phyloP scores from a whole-genome alignment of 37 sponge, comb jelly and placozoan genomes.

The Spongia lamella region DNA sequence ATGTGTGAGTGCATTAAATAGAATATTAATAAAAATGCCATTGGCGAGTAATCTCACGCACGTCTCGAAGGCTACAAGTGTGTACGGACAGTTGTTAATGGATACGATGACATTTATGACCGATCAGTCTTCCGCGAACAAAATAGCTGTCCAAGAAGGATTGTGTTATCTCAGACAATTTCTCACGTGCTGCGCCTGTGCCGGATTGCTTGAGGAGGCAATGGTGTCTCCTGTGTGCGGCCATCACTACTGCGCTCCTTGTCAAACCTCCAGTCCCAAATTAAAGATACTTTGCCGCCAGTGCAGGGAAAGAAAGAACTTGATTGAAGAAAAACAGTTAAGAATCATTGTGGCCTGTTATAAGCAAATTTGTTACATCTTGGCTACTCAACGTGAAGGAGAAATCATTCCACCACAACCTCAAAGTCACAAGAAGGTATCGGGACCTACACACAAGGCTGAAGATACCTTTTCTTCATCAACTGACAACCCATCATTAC shows the following conservation, averaged over 20 bases:
- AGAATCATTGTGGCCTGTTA: constrained; percentile 65
- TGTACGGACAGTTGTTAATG: no score
- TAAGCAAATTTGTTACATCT: constrained; percentile 40
- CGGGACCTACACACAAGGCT: neutral
- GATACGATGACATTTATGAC: no score
- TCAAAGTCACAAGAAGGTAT: neutral
- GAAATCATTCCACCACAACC: no score
- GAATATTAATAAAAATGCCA: no score
- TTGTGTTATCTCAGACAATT: constrained; percentile 55
- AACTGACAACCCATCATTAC: neutral
- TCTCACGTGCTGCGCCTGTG: constrained; percentile 82
- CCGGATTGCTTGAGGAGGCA: constrained; percentile 63
- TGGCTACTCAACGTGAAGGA: constrained; percentile 22
- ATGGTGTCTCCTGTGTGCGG: constrained; percentile 76
- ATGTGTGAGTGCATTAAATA: no score
- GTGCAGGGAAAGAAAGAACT: constrained; percentile 58
- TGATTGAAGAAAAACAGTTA: constrained; percentile 51
- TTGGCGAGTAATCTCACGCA: no score
- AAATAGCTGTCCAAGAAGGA: no score
- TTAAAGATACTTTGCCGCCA: constrained; percentile 75
- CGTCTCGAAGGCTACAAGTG: no score
- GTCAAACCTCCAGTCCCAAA: constrained; percentile 56
- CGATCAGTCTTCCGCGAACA: no score
- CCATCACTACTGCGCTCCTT: constrained; percentile 72
- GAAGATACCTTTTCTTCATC: no score